Evolutionary conservation across 2,888 invertebrate species (phyloP), one percentile per base, ranked within the genome.

Genomic region (Gerris lacustris): DNA sequence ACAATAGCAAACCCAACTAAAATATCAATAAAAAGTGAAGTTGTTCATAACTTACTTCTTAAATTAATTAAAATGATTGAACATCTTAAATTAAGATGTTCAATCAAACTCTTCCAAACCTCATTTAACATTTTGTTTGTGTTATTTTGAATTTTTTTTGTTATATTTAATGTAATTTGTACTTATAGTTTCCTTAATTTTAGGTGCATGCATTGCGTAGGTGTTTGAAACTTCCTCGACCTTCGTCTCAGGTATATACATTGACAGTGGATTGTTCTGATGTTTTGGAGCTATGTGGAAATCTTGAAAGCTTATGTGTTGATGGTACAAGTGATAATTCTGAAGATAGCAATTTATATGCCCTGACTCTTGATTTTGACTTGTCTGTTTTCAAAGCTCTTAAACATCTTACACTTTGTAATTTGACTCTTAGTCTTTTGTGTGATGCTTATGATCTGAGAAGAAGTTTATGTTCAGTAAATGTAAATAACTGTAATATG

Each of bases 171-270:
- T 31, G 31, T 31, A 31, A 31, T 31, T 31, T 31, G 31, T 31
- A 31, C 31, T 31, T 31, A 31, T 31, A 31, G 31, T 31, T 31
- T 4, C 31, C 31, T 31, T 31, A 31, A 55, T 86, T 86, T 72
- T 84, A 96, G 90, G 82, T 96, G 44, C 88, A 91, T 81, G 91
- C 96, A n/a, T 88, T 97, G 71, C 94, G 92, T 78, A 89, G 92
- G 80, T 85, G 95, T 74, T 83, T 96, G 68, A 91, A 90, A 80
- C 86, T 92, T 77, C 91, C 94, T 0, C 91, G 94, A 79, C 93
- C 96, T 0, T 84, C 87, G 2, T 84, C 86, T 72, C 92, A 92
- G 78, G 87, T 88, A 73, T 84, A 55, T 55, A 55, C 9, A 55
- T 55, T 55, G 55, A 55, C 9, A 11, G 15, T 55, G 15, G 55